Conservation (phyloP, 1,140 invertebrate genomes). For the Teleopsis dalmanni region DNA sequence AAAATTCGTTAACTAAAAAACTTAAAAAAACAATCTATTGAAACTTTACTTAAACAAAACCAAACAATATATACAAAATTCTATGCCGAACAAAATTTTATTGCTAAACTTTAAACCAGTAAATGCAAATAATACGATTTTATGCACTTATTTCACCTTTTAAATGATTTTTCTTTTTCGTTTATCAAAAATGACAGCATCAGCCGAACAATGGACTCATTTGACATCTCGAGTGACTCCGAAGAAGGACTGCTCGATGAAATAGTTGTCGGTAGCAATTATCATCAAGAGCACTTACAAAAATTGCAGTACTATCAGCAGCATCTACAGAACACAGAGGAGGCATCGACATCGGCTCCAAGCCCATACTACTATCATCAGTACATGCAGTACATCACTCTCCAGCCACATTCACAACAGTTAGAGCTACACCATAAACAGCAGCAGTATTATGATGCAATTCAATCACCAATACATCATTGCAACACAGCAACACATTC, state of each 20-base stretch:
- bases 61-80: too few relatives aligned
- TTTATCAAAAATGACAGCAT: too few relatives aligned
- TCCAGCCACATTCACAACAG: constrained; percentile 9
- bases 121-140: too few relatives aligned
- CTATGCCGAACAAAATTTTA: too few relatives aligned
- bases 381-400: neutral
- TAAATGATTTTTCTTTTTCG: too few relatives aligned
- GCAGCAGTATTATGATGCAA: constrained; percentile 17
- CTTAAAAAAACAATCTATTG: too few relatives aligned
- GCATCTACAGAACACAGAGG: constrained; percentile 21
- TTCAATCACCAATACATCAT: constrained; percentile 37
- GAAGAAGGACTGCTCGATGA: constrained; percentile 42
- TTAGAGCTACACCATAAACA: constrained; percentile 17
- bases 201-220: constrained; percentile 44
- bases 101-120: too few relatives aligned
- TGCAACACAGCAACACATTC: constrained; percentile 32
- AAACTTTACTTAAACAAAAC: too few relatives aligned
- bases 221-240: constrained; percentile 44
- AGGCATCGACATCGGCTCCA: neutral
- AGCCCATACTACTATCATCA: constrained; percentile 4
- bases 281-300: constrained; percentile 22
- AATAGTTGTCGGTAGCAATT: constrained; percentile 32
- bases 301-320: constrained; percentile 25
- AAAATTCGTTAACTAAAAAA: too few relatives aligned
- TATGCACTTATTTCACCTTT: too few relatives aligned